Base-by-base conservation (phyloP, 1,140 invertebrate genomes). In the Latrodectus geometricus region DNA sequence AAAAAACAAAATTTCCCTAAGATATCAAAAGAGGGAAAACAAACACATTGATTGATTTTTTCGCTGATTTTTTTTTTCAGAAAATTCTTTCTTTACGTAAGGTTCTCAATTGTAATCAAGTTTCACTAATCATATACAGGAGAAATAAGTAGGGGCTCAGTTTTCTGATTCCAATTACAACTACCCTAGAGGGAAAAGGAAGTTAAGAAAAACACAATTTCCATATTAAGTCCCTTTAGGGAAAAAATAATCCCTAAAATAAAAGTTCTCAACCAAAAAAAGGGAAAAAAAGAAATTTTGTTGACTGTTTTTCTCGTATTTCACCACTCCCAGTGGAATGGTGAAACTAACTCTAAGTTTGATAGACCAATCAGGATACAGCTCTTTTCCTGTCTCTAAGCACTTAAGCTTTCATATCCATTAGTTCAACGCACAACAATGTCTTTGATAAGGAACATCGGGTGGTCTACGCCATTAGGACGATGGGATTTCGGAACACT, bases 381-480 rank as follows among this genome's bases (percentile, higher is more conserved):
- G 76, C 65, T 50, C 76, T 78, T 78, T 78, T 78, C 14, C 61
- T 21, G 7, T 50, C 61, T 68, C 76, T 50, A 68, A 23, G 23
- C 76, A 50, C 76, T 78, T 78, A 68, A 78, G 76, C 56, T 78
- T 78, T 78, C 76, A 78, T 78, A 78, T 78, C 76, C 76, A 78
- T 78, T 78, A 78, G 61, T 17, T 35, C 35, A 35, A 35, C 54
- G 11, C 54, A 61, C 11, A 61, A 61, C 54, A 61, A 61, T 61
- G 17, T 61, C 54, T 61, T 61, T 61, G 54, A 61, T 61, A 17
- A 61, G 54, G 54, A 61, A 61, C 54, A 61, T 61, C 17, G 8
- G 54, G 11, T 8, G 17, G 54, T 61, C 54, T 14, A 61, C 11
- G 11, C 54, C 54, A 61, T 61, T 61, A 14, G 17, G 54, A 17